Conservation (phyloP, 23 tunicate species). For the Clavelina lepadiformis region DNA sequence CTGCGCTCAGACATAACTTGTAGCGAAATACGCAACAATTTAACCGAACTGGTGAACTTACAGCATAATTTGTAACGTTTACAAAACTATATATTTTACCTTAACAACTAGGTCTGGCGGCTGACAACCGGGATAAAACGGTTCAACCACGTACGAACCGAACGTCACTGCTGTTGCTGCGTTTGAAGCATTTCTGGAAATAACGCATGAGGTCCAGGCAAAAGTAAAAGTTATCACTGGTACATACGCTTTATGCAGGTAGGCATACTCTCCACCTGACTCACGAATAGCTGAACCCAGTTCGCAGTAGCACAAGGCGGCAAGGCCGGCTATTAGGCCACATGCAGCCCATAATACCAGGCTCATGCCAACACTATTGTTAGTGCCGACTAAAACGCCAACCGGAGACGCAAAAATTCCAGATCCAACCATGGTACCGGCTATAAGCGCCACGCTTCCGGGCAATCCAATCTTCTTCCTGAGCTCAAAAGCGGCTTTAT, state of each 20-base stretch:
- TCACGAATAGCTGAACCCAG: conserved; percentile 43
- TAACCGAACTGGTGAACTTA: neutral
- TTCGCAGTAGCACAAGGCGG: conserved; percentile 67
- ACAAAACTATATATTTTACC: neutral
- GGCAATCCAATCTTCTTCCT: conserved; percentile 49
- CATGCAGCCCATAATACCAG: conserved; percentile 77
- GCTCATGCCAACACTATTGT: conserved; percentile 75
- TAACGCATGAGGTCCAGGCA: conserved; percentile 53
- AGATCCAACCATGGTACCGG: conserved; percentile 87
- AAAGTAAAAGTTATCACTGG: conserved; percentile 48
- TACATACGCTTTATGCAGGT: conserved; percentile 36
- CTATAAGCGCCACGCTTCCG: conserved; percentile 30
- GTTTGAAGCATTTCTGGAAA: conserved; percentile 36
- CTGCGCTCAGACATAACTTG: neutral
- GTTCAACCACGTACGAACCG: conserved; percentile 44
- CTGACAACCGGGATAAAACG: conserved; percentile 53
- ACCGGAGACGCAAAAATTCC: conserved; percentile 83
- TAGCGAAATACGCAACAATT: neutral
- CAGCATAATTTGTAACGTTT: neutral
- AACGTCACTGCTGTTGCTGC: conserved; percentile 80
- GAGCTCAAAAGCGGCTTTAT: conserved; percentile 26
- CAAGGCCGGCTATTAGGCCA: conserved; percentile 49
- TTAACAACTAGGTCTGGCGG: conserved; percentile 48
- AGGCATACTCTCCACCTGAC: conserved; percentile 74
- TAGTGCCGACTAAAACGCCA: conserved; percentile 57